Conservation (phyloP, 2,113 vertebrate genomes). For the Cottus gobio region DNA sequence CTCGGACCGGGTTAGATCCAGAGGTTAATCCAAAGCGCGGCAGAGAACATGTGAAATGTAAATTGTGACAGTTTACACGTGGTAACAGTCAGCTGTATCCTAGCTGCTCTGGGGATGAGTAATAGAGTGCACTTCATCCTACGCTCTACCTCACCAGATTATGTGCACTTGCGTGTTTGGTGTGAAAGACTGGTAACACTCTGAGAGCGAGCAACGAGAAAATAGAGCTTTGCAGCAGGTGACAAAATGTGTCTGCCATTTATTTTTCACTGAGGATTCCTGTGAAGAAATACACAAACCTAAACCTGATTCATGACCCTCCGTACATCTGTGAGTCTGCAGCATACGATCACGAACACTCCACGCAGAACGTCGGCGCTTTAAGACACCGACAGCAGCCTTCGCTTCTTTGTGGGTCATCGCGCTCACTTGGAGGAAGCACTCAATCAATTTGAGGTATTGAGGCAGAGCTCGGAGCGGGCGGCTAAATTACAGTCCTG, state of each 20-base stretch:
- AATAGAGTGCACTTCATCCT: constrained; percentile 5
- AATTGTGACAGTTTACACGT: neutral
- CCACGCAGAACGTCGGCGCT: neutral
- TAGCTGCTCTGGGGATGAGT: neutral
- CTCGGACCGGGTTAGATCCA: too few relatives aligned
- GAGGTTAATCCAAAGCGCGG: neutral
- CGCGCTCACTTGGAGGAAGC: constrained; percentile 47
- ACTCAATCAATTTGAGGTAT: constrained; percentile 68
- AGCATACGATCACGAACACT: neutral
- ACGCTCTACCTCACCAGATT: neutral
- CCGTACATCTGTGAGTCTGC: neutral
- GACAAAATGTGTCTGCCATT: neutral
- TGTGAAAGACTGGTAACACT: neutral
- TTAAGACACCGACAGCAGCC: constrained; percentile 36
- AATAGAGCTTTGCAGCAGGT: neutral
- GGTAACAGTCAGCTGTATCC: neutral
- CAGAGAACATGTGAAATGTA: neutral
- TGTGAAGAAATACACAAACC: neutral
- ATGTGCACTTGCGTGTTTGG: neutral
- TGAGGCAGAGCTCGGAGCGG: constrained; percentile 54
- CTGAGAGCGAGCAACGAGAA: neutral
- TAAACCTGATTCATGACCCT: neutral
- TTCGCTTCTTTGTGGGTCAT: constrained; percentile 31
- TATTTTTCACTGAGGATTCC: neutral
- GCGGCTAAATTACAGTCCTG: constrained; percentile 67